Evolutionary conservation across 2,113 vertebrate species (phyloP).

Genomic region (Pantherophis guttatus): DNA sequence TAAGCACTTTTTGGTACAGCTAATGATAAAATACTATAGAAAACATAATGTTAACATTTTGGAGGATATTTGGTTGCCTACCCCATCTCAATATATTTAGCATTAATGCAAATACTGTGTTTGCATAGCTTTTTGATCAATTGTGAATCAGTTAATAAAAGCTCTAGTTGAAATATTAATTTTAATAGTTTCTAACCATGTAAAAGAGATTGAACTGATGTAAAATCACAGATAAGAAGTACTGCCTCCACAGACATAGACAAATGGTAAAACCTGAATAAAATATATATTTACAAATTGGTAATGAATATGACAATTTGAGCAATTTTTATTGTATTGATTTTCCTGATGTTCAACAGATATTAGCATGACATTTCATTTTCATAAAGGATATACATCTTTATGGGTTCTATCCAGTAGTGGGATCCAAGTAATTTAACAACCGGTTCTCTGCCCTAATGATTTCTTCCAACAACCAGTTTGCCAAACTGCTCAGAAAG

Average conservation of each 20-base stretch:
- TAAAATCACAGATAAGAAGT: background rate
- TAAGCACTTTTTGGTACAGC: background rate
- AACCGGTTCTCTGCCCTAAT: too few relatives aligned
- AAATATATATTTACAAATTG: background rate
- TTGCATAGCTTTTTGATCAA: background rate
- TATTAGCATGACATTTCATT: background rate
- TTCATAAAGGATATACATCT: background rate
- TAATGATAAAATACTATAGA: background rate
- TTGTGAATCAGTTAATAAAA: background rate
- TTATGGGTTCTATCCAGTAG: background rate
- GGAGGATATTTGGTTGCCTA: background rate
- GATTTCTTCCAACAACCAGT: too few relatives aligned
- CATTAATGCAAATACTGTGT: background rate
- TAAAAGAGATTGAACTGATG: background rate
- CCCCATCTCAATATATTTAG: background rate
- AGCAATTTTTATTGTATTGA: background rate
- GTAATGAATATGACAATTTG: background rate
- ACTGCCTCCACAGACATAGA: background rate
- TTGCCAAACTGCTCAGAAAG: too few relatives aligned
- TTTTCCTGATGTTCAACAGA: background rate
- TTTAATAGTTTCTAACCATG: background rate
- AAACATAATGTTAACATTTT: background rate
- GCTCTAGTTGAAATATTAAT: background rate
- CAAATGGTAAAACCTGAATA: background rate
- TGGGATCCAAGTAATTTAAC: too few relatives aligned